These are phyloP conservation scores for Neoitamus cyanurus DNA, from an alignment of 2,888 invertebrate genomes.

Conservation along the genomic window DNA sequence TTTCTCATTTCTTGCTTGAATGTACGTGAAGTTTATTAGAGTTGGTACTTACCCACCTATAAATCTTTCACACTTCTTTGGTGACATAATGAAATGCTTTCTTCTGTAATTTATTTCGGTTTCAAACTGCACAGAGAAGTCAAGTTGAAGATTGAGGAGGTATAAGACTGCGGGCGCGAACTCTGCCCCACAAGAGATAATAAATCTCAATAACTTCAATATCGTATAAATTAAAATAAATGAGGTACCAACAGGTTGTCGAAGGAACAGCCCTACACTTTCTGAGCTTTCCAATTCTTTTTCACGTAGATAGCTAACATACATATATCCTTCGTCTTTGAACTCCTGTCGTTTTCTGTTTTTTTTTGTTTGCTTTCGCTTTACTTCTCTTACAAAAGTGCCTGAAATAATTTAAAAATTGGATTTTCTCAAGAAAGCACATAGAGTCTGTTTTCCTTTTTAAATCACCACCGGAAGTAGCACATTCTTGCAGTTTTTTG, in stretches of 20 bases:
- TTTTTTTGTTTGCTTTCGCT: too few relatives aligned
- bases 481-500: too few relatives aligned
- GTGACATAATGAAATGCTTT: neutral
- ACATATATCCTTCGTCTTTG: neutral
- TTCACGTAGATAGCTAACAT: too few relatives aligned
- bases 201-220: slow-evolving; percentile 19
- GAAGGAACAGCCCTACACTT: neutral
- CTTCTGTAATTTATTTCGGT: neutral
- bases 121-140: neutral
- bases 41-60: neutral
- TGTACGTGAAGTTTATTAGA: neutral
- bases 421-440: too few relatives aligned
- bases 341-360: too few relatives aligned
- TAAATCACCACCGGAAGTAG: too few relatives aligned
- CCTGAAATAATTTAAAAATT: too few relatives aligned
- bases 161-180: neutral
- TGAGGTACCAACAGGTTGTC: neutral
- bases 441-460: too few relatives aligned
- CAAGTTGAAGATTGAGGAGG: neutral
- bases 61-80: neutral
- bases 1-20: neutral
- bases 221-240: slow-evolving; percentile 29
- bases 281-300: neutral
- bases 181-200: neutral
- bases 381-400: too few relatives aligned